phyloP scores from a whole-genome alignment of 2,797 vertebrate genomes.

The Antennarius maculatus region DNA sequence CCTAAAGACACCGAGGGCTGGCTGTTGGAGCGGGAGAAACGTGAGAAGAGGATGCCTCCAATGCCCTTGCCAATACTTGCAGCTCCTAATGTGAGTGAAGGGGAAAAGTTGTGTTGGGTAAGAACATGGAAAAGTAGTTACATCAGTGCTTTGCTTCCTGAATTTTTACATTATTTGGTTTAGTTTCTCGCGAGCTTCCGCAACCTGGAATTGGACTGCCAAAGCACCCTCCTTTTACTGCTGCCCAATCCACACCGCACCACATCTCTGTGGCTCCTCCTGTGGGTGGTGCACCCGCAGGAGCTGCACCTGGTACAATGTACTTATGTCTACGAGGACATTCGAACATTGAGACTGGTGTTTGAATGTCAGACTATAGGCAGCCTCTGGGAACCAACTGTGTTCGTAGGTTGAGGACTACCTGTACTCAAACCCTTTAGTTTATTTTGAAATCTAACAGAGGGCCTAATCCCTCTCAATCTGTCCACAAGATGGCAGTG shows the following conservation, averaged over 20 bases:
- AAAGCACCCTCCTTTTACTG: too few relatives aligned
- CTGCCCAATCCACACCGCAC: too few relatives aligned
- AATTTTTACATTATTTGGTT: neutral
- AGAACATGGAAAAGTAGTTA: neutral
- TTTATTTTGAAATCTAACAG: neutral
- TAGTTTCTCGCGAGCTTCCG: too few relatives aligned
- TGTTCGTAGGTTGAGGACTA: too few relatives aligned
- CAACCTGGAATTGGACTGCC: too few relatives aligned
- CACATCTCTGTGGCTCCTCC: too few relatives aligned
- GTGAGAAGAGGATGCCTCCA: slow-evolving; percentile 94
- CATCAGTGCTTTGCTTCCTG: neutral
- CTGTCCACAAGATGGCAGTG: slow-evolving; percentile 65
- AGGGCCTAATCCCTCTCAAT: neutral
- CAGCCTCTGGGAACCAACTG: too few relatives aligned
- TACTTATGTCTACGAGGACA: too few relatives aligned
- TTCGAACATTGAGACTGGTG: too few relatives aligned
- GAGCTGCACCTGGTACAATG: too few relatives aligned
- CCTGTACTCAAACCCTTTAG: neutral
- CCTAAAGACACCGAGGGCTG: slow-evolving; percentile 81
- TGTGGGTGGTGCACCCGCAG: too few relatives aligned
- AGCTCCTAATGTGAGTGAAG: slow-evolving; percentile 81
- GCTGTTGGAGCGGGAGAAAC: slow-evolving; percentile 90
- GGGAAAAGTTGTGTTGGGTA: neutral
- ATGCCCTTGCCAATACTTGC: slow-evolving; percentile 97
- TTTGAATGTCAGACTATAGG: too few relatives aligned